A percentile compares a stretch with the other conserved stretches of the same genome.
These are phyloP conservation scores for Capreolus pygargus DNA, from an alignment of 2,113 vertebrate species.

Conservation along the genomic window DNA sequence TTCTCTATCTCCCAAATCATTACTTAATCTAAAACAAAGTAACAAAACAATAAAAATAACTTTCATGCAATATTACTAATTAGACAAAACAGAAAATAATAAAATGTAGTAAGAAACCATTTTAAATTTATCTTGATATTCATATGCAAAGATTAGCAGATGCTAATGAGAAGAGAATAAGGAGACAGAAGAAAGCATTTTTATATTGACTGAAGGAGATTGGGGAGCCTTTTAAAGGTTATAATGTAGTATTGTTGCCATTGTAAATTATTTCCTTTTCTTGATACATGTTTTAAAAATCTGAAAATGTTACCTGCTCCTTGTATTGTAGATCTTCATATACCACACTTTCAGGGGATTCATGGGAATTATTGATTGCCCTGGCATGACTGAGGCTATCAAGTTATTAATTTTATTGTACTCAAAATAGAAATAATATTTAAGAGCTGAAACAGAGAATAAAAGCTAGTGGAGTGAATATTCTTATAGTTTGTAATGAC, in stretches of 20 bases:
- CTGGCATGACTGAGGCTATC: background rate
- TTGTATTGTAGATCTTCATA: background rate
- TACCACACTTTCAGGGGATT: background rate
- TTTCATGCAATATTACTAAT: constrained; percentile 36
- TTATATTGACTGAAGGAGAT: background rate
- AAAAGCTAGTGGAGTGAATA: background rate
- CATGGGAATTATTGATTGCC: background rate
- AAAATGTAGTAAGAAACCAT: constrained; percentile 28
- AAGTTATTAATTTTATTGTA: background rate
- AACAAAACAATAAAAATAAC: constrained; percentile 50
- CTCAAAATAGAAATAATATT: background rate
- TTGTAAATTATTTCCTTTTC: background rate
- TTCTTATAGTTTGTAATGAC: background rate
- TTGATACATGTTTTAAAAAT: background rate
- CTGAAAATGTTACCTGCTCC: background rate
- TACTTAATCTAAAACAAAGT: constrained; percentile 41
- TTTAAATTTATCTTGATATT: constrained; percentile 24
- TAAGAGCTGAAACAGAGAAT: background rate
- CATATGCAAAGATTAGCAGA: background rate
- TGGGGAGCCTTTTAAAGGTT: background rate
- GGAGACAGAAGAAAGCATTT: background rate
- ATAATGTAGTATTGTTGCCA: background rate
- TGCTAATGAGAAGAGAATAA: background rate
- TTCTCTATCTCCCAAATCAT: constrained; percentile 21
- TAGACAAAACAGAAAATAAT: constrained; percentile 39